Evolutionary conservation across 2,797 vertebrate species (phyloP), one percentile per base, ranked within the genome.

Genomic region (Pipistrellus nathusii): DNA sequence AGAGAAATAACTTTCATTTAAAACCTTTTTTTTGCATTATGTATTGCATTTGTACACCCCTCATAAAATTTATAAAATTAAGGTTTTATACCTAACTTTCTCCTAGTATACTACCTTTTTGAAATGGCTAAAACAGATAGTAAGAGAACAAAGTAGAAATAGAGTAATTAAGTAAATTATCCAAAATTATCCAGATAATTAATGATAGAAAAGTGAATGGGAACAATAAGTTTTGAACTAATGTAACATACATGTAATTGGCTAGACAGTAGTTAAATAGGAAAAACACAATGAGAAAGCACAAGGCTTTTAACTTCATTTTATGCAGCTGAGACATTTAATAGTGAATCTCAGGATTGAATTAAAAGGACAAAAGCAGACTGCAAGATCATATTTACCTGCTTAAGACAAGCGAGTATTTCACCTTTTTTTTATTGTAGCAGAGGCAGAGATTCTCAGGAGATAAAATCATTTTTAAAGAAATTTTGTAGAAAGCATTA

Each of bases 141-240:
- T 38, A 86, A 62, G n/a, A 92, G 35, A 93, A 81, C 3, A 72
- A 8, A 8, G 0, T 44, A 88, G 8, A 78, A 44, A 83, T 0
- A 91, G 18, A 81, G 8, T 88, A 11, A 85, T 85, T 53, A 84
- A 81, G 5, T 72, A 85, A 86, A 25, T 57, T 72, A n/a, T 21
- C 12, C 41, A 90, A 84, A 48, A 53, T 85, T 41, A 85, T 88
- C 15, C 25, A 88, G 44, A 89, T 84, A 69, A 93, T 81, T 90
- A 77, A 85, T 44, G 6, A 59, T 20, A 11, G 23, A 85, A 20
- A 92, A 2, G 3, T 66, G 38, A 85, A 51, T 13, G 59, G 18
- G 87, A 87, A 91, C 4, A 88, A 83, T 92, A 89, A 30, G 13
- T 13, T 76, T 46, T 71, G 30, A 20, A 57, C 15, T 15, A 80